Conservation (phyloP, 1,140 invertebrate genomes). For the Ooceraea biroi region DNA sequence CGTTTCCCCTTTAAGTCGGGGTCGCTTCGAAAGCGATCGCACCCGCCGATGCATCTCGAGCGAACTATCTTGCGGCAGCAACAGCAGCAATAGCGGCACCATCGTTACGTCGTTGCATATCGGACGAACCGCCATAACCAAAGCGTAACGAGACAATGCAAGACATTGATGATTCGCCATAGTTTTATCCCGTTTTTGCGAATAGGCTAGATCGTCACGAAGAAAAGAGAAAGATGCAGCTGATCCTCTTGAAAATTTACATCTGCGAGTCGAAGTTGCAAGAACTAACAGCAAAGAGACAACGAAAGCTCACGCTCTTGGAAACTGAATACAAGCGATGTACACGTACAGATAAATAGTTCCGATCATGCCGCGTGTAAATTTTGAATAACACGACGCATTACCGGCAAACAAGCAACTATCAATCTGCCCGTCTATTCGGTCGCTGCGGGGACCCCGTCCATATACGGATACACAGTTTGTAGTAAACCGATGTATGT, state of each 20-base stretch:
- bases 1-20: slow-evolving; percentile 35
- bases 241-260: not conserved
- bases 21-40: not conserved
- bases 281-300: not conserved
- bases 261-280: not conserved
- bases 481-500: slow-evolving; percentile 43
- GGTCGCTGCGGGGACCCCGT: slow-evolving; percentile 6
- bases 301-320: not conserved
- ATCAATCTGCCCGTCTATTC: slow-evolving; percentile 56
- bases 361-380: slow-evolving; percentile 28
- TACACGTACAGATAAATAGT: not conserved
- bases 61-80: not conserved
- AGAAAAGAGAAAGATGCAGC: not conserved
- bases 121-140: slow-evolving; percentile 39
- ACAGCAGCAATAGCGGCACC: not conserved
- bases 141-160: not conserved
- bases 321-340: not conserved
- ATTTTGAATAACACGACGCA: slow-evolving; percentile 58
- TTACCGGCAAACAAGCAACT: slow-evolving; percentile 47
- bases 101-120: slow-evolving; percentile 12
- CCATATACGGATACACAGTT: slow-evolving; percentile 45
- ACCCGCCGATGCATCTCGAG: not conserved
- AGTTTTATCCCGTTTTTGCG: not conserved
- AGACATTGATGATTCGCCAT: not conserved
- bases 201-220: not conserved